Evolutionary conservation across 2,113 vertebrate genomes (phyloP).

Genomic region (Clarias batrachus): DNA sequence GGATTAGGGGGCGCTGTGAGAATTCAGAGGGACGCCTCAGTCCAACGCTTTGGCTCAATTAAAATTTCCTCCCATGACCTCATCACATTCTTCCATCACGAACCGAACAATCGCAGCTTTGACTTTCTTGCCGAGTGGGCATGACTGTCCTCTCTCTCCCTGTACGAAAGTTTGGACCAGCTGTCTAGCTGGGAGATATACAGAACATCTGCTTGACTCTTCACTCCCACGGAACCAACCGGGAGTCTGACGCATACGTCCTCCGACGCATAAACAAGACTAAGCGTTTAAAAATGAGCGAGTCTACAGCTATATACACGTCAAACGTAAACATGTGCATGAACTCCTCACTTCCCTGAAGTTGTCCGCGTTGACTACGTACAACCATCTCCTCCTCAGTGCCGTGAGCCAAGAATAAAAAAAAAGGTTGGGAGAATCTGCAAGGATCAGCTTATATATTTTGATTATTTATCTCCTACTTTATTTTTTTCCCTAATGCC

Average conservation of each 20-base stretch:
- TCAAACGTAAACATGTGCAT: background rate
- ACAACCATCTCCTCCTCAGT: background rate
- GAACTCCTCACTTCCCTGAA: background rate
- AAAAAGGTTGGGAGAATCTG: background rate
- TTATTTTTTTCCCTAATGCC: too few species aligned
- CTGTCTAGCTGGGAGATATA: slow-evolving; percentile 52
- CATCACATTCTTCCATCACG: slow-evolving; percentile 77
- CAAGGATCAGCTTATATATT: background rate
- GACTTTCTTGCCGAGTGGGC: slow-evolving; percentile 74
- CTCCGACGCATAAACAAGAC: background rate
- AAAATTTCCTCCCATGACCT: slow-evolving; percentile 80
- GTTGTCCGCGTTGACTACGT: background rate
- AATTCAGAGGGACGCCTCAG: slow-evolving; percentile 31
- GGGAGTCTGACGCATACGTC: background rate
- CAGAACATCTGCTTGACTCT: slow-evolving; percentile 52
- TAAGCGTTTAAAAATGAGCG: background rate
- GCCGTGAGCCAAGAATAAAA: background rate
- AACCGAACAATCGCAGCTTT: slow-evolving; percentile 82
- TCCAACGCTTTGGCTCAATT: slow-evolving; percentile 62
- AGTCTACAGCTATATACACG: background rate
- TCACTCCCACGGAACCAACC: slow-evolving; percentile 40
- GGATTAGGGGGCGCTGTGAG: slow-evolving; percentile 37
- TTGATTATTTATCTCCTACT: too few species aligned
- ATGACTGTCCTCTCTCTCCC: slow-evolving; percentile 26
- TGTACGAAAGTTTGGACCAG: slow-evolving; percentile 47